Percentiles rank a stretch among this genome's conserved stretches.
phyloP scores from a whole-genome alignment of 2,797 vertebrate genomes.

The Cynodonichthys magdalenae region DNA sequence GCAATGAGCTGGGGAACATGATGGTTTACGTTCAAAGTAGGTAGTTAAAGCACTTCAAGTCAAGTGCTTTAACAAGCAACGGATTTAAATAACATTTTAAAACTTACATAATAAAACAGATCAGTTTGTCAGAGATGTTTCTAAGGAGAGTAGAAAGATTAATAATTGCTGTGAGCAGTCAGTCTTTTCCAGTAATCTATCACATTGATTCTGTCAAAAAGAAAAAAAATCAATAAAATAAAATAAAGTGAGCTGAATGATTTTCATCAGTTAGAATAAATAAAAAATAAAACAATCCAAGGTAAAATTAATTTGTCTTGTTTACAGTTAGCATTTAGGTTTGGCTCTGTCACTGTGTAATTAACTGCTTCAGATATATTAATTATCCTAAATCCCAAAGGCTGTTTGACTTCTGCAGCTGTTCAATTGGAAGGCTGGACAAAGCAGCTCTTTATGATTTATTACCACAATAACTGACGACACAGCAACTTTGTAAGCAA shows the following conservation, averaged over 20 bases:
- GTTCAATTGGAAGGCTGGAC: slow-evolving; percentile 34
- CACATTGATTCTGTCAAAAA: slow-evolving; percentile 29
- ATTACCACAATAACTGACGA: slow-evolving; percentile 66
- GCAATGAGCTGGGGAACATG: too few relatives aligned
- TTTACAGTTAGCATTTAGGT: slow-evolving; percentile 32
- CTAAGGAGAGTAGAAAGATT: slow-evolving; percentile 40
- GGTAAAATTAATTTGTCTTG: slow-evolving; percentile 20
- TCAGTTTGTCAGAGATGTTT: slow-evolving; percentile 39
- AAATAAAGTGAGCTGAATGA: slow-evolving; percentile 26
- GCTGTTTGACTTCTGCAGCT: slow-evolving; percentile 39
- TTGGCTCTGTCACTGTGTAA: slow-evolving; percentile 32
- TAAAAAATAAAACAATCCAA: slow-evolving; percentile 3
- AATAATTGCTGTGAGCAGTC: slow-evolving; percentile 21
- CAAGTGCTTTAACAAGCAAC: slow-evolving; percentile 15
- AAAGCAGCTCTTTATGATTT: slow-evolving; percentile 54
- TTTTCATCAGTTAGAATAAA: slow-evolving; percentile 15
- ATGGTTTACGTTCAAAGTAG: too few relatives aligned
- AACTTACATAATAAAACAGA: slow-evolving; percentile 42
- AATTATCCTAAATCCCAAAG: slow-evolving; percentile 42
- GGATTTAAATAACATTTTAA: slow-evolving; percentile 11
- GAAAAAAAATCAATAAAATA: slow-evolving; percentile 19
- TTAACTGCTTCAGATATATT: slow-evolving; percentile 45
- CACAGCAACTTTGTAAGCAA: slow-evolving; percentile 41
- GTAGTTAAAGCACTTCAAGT: too few relatives aligned
- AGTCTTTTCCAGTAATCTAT: slow-evolving; percentile 16